Conservation (phyloP, 2,797 vertebrate genomes). For the Macropus fuliginosus region DNA sequence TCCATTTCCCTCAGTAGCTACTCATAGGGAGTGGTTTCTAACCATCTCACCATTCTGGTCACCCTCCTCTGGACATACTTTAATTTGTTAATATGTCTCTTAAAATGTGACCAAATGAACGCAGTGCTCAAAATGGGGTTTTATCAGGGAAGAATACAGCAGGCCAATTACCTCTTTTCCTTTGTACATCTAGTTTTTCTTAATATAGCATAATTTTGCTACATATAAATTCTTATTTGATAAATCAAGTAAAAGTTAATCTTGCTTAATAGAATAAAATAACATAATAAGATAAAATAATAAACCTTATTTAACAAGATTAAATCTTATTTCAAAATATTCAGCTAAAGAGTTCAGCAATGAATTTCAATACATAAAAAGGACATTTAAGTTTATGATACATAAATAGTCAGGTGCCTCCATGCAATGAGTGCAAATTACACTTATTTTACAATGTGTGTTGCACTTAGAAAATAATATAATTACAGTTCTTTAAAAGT, state of each 20-base stretch:
- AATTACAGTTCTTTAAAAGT: slow-evolving; percentile 24
- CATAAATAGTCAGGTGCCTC: not conserved
- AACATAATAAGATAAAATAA: not conserved
- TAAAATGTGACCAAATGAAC: not conserved
- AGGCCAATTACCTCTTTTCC: not conserved
- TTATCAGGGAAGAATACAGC: not conserved
- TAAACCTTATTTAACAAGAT: not conserved
- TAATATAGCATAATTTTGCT: not conserved
- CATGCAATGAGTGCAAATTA: not conserved
- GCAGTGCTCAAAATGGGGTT: not conserved
- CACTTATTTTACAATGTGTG: slow-evolving; percentile 34
- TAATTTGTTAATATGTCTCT: not conserved
- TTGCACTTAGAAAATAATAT: slow-evolving; percentile 24
- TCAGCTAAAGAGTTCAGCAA: not conserved
- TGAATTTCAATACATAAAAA: not conserved
- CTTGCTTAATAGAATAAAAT: not conserved
- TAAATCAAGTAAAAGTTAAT: not conserved
- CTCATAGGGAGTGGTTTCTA: not conserved
- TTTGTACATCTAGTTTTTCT: not conserved
- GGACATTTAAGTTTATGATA: not conserved
- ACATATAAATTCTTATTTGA: not conserved
- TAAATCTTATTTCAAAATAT: not conserved
- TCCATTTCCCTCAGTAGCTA: not conserved
- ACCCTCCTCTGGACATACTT: not conserved
- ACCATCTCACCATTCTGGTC: not conserved